These are phyloP conservation scores for Neoseiulus cucumeris DNA, from an alignment of 1,140 invertebrate genomes.

Conservation along the genomic window DNA sequence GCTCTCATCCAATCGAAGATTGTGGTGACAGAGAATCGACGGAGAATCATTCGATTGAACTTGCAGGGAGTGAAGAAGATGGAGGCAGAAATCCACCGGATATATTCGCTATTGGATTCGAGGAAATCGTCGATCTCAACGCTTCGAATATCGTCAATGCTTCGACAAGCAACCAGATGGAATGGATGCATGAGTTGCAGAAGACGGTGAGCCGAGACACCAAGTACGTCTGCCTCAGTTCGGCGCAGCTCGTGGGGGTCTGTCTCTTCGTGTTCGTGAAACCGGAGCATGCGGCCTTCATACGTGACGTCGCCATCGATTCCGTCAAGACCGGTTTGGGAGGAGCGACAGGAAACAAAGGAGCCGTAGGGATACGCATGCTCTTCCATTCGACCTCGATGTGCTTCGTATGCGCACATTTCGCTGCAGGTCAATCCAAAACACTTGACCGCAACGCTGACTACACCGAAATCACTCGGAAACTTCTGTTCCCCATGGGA, in stretches of 20 bases:
- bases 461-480: constrained; percentile 80
- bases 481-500: constrained; percentile 79
- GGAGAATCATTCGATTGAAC: no score
- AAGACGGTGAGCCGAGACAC: constrained; percentile 70
- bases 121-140: constrained; percentile 98
- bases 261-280: constrained; percentile 86
- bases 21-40: no score
- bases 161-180: constrained; percentile 70
- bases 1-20: no score
- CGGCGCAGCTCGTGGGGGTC: constrained; percentile 91
- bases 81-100: constrained; percentile 44
- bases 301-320: constrained; percentile 78
- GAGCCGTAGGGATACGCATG: constrained; percentile 81
- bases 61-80: constrained; percentile 17
- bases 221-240: constrained; percentile 76
- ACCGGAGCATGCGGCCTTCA: constrained; percentile 59
- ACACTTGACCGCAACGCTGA: constrained; percentile 83
- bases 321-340: constrained; percentile 93
- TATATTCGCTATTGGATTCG: constrained; percentile 92
- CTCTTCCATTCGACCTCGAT: constrained; percentile 75
- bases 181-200: constrained; percentile 84
- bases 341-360: constrained; percentile 80
- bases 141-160: constrained; percentile 94
- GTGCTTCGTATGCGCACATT: constrained; percentile 95
- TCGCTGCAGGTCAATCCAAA: constrained; percentile 80